Percentiles rank a stretch among this genome's conserved stretches.
phyloP scores from a whole-genome alignment of 1,140 invertebrate genomes.

The Scaptomyza montana region DNA sequence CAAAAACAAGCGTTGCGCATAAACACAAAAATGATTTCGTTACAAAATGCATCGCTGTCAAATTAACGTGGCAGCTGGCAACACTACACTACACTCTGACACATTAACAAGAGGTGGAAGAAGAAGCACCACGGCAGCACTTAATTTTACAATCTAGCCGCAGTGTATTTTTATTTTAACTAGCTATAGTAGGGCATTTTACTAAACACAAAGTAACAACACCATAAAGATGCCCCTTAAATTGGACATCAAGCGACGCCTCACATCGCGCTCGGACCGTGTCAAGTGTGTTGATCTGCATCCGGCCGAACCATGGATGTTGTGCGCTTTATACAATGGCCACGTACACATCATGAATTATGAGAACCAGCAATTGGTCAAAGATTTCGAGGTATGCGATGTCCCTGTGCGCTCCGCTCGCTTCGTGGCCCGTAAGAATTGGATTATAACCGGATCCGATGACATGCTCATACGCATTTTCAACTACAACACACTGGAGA shows the following conservation, averaged over 20 bases:
- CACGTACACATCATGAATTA: constrained; percentile 99
- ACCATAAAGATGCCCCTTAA: constrained; percentile 89
- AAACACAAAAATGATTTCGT: neutral
- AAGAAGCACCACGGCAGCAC: constrained; percentile 58
- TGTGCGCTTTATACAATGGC: constrained; percentile 98
- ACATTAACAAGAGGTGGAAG: constrained; percentile 58
- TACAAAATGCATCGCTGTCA: constrained; percentile 20
- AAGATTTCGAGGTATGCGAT: constrained; percentile 92
- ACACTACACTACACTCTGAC: constrained; percentile 58
- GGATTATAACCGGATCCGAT: constrained; percentile 99
- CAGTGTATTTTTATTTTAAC: constrained; percentile 41
- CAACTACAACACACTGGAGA: constrained; percentile 99
- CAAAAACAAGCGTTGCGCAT: neutral
- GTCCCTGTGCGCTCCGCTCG: constrained; percentile 97
- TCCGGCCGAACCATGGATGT: constrained; percentile 98
- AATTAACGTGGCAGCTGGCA: constrained; percentile 63
- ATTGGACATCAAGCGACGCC: constrained; percentile 98
- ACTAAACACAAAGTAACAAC: constrained; percentile 2
- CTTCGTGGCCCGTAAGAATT: constrained; percentile 99
- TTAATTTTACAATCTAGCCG: constrained; percentile 55
- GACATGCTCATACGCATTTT: constrained; percentile 98
- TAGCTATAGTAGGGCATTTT: constrained; percentile 27
- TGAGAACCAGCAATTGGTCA: constrained; percentile 90
- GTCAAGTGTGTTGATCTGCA: constrained; percentile 99
- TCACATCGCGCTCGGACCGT: constrained; percentile 98